Evolutionary conservation across 2,113 vertebrate species (phyloP), one percentile per base, ranked within the genome.

Genomic region (Plestiodon gilberti): DNA sequence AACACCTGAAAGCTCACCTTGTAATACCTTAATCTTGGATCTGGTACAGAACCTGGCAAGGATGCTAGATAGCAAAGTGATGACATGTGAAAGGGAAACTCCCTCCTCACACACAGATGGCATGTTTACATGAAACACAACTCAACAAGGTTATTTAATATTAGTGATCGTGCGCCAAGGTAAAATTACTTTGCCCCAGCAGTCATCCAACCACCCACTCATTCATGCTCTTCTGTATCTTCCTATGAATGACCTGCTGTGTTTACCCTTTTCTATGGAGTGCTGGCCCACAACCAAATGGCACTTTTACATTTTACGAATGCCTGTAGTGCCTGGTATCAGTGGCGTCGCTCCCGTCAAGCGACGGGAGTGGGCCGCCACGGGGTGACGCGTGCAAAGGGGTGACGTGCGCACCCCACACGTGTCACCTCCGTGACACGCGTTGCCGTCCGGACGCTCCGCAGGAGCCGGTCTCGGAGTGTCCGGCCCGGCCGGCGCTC

Each of bases 1-100:
- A 1, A 55, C 57, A 91, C 78, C 91, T 92, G 83, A 48, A 67
- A 52, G 48, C 89, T 91, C 38, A 88, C 90, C 91, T 87, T 59
- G 83, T 52, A 74, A 71, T 87, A 18, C 57, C 69, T 77, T 69
- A 83, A 81, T 75, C 79, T 3, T 1, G 35, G 13, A 77, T 84
- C n/a, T 17, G 77, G 67, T 33, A 84, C 28, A 74, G 81, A 77
- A 80, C 67, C 82, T 9, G 62, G 74, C 0, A 0, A 79, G 67
- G 65, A 1, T 0, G 62, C 30, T 55, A 52, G 76, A 71, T 11
- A 11, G 6, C 23, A 25, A 15, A 64, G 77, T 11, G 0, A 73
- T 18, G 52, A 0, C 1, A 22, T 33, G 17, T 4, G 25, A 9
- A 87, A 22, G 69, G 76, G 70, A 79, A 79, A 57, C n/a, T 74